Evolutionary conservation across 2,113 vertebrate genomes (phyloP).

Genomic region (Ivindomyrus marchei): DNA sequence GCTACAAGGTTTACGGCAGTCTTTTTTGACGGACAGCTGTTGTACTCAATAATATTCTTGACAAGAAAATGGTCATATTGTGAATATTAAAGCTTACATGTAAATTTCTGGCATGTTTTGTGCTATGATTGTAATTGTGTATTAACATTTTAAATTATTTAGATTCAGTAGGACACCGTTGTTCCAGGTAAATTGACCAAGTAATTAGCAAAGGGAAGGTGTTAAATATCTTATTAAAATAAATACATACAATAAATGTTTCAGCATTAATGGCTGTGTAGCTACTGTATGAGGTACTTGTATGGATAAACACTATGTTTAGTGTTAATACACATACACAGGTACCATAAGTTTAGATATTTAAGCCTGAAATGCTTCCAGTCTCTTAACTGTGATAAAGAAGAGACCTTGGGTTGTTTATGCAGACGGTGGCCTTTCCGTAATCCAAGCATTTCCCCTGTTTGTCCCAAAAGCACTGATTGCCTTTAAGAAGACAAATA

Average conservation of each 20-base stretch:
- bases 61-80: background rate
- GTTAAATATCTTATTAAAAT: background rate
- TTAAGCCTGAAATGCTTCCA: background rate
- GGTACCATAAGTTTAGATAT: background rate
- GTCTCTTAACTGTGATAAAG: background rate
- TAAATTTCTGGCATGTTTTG: background rate
- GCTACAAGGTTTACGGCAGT: background rate
- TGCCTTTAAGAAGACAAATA: conserved; percentile 68
- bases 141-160: background rate
- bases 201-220: background rate
- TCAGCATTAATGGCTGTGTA: background rate
- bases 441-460: conserved; percentile 57
- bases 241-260: background rate
- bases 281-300: background rate
- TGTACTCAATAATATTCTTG: background rate
- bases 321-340: background rate
- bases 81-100: background rate
- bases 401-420: conserved; percentile 52
- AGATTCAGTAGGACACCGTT: background rate
- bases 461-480: conserved; percentile 55
- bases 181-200: background rate
- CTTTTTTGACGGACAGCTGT: background rate
- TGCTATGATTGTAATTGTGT: background rate
- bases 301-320: background rate
- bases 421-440: conserved; percentile 48